These are phyloP conservation scores for Microctenopoma lineatum DNA, from an alignment of 2,797 vertebrate species.

Conservation along the genomic window DNA sequence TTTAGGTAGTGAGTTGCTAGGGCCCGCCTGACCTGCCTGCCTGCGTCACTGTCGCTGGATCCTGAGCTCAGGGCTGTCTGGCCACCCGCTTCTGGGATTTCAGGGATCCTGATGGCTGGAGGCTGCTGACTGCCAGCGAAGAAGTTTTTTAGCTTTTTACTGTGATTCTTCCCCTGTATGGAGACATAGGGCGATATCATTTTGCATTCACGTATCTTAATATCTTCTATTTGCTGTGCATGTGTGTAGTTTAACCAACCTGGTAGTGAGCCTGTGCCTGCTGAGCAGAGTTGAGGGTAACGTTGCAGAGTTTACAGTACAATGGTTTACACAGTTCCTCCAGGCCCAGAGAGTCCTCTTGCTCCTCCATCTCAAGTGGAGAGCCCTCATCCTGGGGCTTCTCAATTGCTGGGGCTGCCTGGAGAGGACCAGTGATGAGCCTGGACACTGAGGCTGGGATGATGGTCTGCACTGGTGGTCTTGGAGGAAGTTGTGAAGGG, in stretches of 20 bases:
- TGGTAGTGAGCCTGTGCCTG: constrained; percentile 99
- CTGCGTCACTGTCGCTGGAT: constrained; percentile 78
- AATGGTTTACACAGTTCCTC: constrained; percentile 97
- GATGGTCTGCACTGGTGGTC: constrained; percentile 50
- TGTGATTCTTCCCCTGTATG: constrained; percentile 96
- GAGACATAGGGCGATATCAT: constrained; percentile 4
- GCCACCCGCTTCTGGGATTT: constrained; percentile 84
- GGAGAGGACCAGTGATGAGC: constrained; percentile 58
- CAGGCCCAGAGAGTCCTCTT: constrained; percentile 90
- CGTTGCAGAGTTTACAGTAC: constrained; percentile 98
- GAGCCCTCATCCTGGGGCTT: constrained; percentile 87
- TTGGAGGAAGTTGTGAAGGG: constrained; percentile 75
- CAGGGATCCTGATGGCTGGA: constrained; percentile 90
- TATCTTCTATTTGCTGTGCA: not conserved
- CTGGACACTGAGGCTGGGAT: constrained; percentile 52
- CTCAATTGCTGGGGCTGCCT: constrained; percentile 76
- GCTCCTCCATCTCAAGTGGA: constrained; percentile 83
- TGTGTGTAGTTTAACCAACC: constrained; percentile 79
- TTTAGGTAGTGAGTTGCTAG: constrained; percentile 16
- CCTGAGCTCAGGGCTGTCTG: constrained; percentile 83
- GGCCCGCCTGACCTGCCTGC: constrained; percentile 76
- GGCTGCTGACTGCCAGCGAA: constrained; percentile 96
- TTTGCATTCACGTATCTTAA: not conserved
- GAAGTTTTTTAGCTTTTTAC: constrained; percentile 97
- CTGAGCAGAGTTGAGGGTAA: constrained; percentile 96